Conservation (phyloP, 1,140 invertebrate species). For the Tribolium castaneum region DNA sequence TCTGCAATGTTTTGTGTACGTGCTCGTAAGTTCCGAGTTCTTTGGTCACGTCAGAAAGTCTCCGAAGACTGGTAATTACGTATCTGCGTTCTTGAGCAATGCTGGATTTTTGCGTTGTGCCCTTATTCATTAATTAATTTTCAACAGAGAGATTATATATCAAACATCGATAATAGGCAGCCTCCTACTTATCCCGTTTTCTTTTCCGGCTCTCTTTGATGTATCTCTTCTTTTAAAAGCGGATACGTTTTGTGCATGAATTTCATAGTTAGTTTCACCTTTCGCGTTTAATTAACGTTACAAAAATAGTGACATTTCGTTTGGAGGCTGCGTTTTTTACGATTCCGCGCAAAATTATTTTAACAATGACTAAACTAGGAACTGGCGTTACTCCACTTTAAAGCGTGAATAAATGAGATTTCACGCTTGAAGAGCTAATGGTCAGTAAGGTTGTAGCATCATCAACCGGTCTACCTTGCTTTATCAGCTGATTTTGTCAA, state of each 20-base stretch:
- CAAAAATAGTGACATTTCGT: slow-evolving; percentile 16
- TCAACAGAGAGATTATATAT: slow-evolving; percentile 15
- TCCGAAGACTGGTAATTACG: neutral
- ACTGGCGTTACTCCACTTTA: neutral
- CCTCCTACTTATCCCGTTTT: slow-evolving; percentile 16
- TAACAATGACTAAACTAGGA: neutral
- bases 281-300: slow-evolving; percentile 14
- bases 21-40: neutral
- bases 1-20: neutral
- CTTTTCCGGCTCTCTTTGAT: slow-evolving; percentile 12
- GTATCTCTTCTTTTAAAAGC: slow-evolving; percentile 11
- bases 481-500: slow-evolving; percentile 16
- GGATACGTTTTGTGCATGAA: slow-evolving; percentile 6
- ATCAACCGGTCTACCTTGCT: neutral
- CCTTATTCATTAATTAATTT: slow-evolving; percentile 32
- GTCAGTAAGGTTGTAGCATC: neutral
- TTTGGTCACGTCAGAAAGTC: neutral
- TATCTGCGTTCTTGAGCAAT: neutral
- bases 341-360: neutral
- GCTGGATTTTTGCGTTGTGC: neutral
- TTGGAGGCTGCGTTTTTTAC: slow-evolving; percentile 3
- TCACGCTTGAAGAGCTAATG: neutral
- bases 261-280: slow-evolving; percentile 17
- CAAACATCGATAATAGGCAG: slow-evolving; percentile 25
- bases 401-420: neutral